These are phyloP conservation scores for Malurus splendens DNA, from an alignment of 2,797 vertebrate species.

Conservation along the genomic window DNA sequence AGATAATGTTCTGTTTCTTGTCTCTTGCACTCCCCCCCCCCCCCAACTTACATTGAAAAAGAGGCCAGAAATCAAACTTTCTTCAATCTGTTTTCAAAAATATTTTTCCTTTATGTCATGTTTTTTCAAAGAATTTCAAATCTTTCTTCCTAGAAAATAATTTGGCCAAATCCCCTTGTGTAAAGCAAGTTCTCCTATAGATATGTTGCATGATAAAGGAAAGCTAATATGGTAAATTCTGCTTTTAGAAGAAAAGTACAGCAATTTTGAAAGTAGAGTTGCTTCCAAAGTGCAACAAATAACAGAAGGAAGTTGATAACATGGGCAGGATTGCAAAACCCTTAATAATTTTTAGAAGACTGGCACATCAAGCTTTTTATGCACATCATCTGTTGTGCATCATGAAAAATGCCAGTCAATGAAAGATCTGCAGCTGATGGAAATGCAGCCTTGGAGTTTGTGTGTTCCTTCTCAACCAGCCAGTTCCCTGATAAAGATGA, in stretches of 20 bases:
- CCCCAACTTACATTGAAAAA: background rate
- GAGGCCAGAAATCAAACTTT: background rate
- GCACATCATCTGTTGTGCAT: background rate
- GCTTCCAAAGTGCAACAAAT: background rate
- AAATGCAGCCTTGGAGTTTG: background rate
- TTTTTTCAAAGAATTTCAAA: background rate
- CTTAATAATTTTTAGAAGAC: background rate
- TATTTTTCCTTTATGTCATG: background rate
- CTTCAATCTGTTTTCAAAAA: background rate
- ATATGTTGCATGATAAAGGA: background rate
- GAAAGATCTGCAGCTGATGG: background rate
- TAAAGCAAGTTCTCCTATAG: background rate
- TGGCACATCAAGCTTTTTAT: background rate
- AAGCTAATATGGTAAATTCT: background rate
- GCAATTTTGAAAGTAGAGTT: background rate
- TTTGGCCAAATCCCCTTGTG: background rate
- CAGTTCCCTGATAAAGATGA: background rate
- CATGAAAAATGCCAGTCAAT: background rate
- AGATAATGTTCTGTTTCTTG: background rate
- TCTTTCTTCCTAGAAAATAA: background rate
- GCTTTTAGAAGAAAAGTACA: background rate
- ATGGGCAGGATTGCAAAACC: background rate
- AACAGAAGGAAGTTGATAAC: background rate
- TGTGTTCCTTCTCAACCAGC: background rate
- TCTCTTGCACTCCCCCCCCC: rapidly evolving